phyloP scores from a whole-genome alignment of 1,140 invertebrate species.

The Tenebrio molitor region DNA sequence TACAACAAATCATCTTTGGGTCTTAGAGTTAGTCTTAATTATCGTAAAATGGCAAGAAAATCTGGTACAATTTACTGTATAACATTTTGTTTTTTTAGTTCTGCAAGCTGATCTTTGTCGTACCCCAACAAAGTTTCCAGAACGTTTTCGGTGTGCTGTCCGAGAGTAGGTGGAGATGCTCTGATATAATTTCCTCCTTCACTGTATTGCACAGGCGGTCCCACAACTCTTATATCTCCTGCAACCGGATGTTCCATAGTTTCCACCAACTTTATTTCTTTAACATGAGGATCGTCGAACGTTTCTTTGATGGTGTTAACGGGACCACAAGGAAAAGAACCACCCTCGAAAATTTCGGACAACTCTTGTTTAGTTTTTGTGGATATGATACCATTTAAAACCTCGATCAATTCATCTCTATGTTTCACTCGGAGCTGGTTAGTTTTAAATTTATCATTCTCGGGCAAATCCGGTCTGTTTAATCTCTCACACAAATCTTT shows the following conservation, averaged over 20 bases:
- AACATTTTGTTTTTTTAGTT: conserved; percentile 70
- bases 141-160: conserved; percentile 88
- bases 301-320: conserved; percentile 90
- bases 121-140: conserved; percentile 80
- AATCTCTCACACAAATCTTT: conserved; percentile 77
- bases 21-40: no score
- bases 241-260: conserved; percentile 79
- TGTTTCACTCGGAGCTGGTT: conserved; percentile 85
- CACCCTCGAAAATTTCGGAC: conserved; percentile 79
- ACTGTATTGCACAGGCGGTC: conserved; percentile 87
- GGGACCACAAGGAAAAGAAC: conserved; percentile 89
- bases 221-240: conserved; percentile 84
- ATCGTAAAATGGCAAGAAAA: conserved; percentile 17
- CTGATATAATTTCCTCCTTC: conserved; percentile 78
- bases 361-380: conserved; percentile 83
- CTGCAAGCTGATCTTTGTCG: conserved; percentile 72
- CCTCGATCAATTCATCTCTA: conserved; percentile 76
- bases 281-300: conserved; percentile 90
- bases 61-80: conserved; percentile 67
- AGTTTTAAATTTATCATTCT: conserved; percentile 76
- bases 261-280: conserved; percentile 82
- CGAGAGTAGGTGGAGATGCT: conserved; percentile 85
- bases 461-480: conserved; percentile 72
- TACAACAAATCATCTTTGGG: no score
- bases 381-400: conserved; percentile 75